A percentile compares a stretch with the other conserved stretches of the same genome.
phyloP scores from a whole-genome alignment of 2,797 vertebrate genomes.

The Cynopterus sphinx region DNA sequence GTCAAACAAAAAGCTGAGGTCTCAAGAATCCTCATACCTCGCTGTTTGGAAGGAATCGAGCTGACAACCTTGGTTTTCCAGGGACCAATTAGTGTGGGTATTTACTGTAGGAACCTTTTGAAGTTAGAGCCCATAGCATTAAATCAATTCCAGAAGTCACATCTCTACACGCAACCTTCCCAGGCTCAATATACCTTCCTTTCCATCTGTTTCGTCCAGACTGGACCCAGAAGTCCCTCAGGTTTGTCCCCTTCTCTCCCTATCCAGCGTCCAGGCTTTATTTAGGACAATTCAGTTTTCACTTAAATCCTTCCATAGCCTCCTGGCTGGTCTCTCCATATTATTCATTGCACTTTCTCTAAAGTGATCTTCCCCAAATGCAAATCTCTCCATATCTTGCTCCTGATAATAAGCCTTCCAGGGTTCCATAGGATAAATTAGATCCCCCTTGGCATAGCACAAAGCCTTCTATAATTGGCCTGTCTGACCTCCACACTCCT shows the following conservation, averaged over 20 bases:
- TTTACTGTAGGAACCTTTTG: background rate
- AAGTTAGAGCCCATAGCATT: background rate
- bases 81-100: background rate
- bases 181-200: fast-evolving
- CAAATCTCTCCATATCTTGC: background rate
- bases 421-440: background rate
- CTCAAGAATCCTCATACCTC: background rate
- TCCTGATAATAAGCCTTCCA: background rate
- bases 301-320: background rate
- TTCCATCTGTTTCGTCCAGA: background rate
- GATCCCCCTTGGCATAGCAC: background rate
- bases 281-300: background rate
- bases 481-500: too few species aligned
- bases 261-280: background rate
- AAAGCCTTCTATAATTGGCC: background rate
- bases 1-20: background rate
- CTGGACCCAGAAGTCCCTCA: background rate
- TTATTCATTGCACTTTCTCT: background rate
- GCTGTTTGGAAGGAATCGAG: background rate
- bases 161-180: background rate
- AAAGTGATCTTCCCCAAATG: background rate
- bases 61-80: background rate
- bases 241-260: background rate
- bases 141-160: background rate
- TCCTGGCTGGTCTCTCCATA: background rate